A percentile compares a stretch with the other conserved stretches of the same genome.
These are phyloP conservation scores for Heliothis virescens DNA, from an alignment of 1,140 invertebrate genomes.

Conservation along the genomic window DNA sequence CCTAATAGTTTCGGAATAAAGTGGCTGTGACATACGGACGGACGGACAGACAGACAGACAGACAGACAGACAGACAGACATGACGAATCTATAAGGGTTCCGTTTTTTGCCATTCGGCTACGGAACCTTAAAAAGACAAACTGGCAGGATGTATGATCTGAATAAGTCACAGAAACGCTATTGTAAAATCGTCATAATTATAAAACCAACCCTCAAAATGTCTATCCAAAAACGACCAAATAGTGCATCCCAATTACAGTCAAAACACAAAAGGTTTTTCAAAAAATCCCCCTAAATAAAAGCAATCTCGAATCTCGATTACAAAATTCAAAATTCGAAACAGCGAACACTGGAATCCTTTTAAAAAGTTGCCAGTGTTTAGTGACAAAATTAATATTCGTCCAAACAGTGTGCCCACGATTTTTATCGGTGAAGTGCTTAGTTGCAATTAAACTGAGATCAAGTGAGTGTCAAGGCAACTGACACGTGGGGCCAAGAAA, in stretches of 20 bases:
- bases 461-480: slow-evolving; percentile 45
- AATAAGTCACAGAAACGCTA: too few species aligned
- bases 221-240: too few species aligned
- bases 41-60: too few species aligned
- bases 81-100: too few species aligned
- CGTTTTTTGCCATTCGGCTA: too few species aligned
- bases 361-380: slow-evolving; percentile 36
- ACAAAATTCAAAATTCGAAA: neutral
- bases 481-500: slow-evolving; percentile 46
- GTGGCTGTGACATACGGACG: too few species aligned
- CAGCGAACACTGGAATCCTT: slow-evolving; percentile 6
- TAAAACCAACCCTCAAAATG: too few species aligned
- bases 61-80: too few species aligned
- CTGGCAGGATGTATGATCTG: too few species aligned
- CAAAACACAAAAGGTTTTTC: neutral
- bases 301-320: neutral
- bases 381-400: slow-evolving; percentile 5
- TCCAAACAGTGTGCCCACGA: neutral
- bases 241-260: neutral
- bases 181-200: too few species aligned
- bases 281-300: neutral
- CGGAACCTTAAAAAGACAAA: too few species aligned
- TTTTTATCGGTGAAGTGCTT: slow-evolving; percentile 46
- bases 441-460: slow-evolving; percentile 59
- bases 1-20: too few species aligned